Evolutionary conservation across 1,140 invertebrate genomes (phyloP).

Genomic region (Formica exsecta): DNA sequence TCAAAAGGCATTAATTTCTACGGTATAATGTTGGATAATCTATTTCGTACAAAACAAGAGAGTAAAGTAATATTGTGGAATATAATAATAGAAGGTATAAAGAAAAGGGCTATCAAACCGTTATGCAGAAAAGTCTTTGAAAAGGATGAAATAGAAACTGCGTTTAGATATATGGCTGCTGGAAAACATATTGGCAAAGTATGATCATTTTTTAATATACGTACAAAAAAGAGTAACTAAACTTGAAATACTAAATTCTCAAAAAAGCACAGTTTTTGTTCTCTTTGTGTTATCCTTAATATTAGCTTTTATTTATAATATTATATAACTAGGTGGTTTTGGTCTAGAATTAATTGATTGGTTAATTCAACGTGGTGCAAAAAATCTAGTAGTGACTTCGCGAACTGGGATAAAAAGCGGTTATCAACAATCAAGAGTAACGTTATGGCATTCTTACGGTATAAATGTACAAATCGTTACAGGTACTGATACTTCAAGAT

Average conservation of each 20-base stretch:
- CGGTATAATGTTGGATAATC: conserved; percentile 88
- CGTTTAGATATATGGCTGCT: conserved; percentile 88
- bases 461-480: conserved; percentile 85
- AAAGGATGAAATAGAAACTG: conserved; percentile 50
- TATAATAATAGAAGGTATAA: conserved; percentile 81
- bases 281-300: too few relatives aligned
- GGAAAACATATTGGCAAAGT: conserved; percentile 92
- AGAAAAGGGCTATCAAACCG: conserved; percentile 85
- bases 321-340: conserved; percentile 90
- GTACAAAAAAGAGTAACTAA: neutral
- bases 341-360: conserved; percentile 93
- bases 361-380: conserved; percentile 91
- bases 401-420: conserved; percentile 90
- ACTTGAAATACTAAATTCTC: neutral
- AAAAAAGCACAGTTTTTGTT: too few relatives aligned
- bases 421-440: conserved; percentile 88
- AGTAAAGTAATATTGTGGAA: conserved; percentile 75
- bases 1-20: conserved; percentile 93
- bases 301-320: too few relatives aligned
- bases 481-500: conserved; percentile 84
- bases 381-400: conserved; percentile 91
- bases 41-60: fast-evolving
- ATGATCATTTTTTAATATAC: neutral
- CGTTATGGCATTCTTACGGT: conserved; percentile 87
- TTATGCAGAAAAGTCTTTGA: conserved; percentile 72